Evolutionary conservation across 2,888 invertebrate genomes (phyloP), one percentile per base, ranked within the genome.

Genomic region (Sinotaia quadrata): DNA sequence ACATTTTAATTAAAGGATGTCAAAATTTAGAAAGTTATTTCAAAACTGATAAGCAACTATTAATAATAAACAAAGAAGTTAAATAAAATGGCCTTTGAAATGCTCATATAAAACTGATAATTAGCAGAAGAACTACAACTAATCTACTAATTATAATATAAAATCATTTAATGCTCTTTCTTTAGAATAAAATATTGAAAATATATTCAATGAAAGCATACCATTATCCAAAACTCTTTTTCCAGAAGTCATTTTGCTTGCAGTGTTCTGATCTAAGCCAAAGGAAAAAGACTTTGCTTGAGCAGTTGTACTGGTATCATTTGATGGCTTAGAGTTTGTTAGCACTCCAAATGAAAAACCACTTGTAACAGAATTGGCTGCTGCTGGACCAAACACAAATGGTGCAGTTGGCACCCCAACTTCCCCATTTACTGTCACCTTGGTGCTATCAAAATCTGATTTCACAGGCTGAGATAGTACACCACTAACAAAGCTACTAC

Each of bases 221-320:
- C 65, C 65, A 44, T 54, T 56, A 27, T 63, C 63, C 5, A 63
- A 37, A n/a, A 34, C 51, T 21, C 63, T 49, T 33, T 65, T 54
- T 36, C 33, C 54, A 5, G 29, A 4, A 2, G 51, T 7, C 4
- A 33, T 8, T 34, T 65, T 65, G 29, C 54, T 18, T 5, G 15
- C 36, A 34, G 61, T 24, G 8, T 21, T 24, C 21, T 54, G n/a
- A 33, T 41, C 41, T 21, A 31, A 54, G 1, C 27, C 4, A 24
- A 24, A 29, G 7, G 41, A 36, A 24, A 54, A 37, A 7, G 44
- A 12, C 21, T 52, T 52, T 8, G 41, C 0, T 34, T n/a, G 41
- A 41, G 36, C 44, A 41, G 52, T 2, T 15, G 52, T 29, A 18
- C 21, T 21, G 15, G 33, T 5, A 12, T 24, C n/a, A 15, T 29